These are phyloP conservation scores for Brenthis daphne DNA, from an alignment of 2,888 invertebrate genomes.

Conservation along the genomic window DNA sequence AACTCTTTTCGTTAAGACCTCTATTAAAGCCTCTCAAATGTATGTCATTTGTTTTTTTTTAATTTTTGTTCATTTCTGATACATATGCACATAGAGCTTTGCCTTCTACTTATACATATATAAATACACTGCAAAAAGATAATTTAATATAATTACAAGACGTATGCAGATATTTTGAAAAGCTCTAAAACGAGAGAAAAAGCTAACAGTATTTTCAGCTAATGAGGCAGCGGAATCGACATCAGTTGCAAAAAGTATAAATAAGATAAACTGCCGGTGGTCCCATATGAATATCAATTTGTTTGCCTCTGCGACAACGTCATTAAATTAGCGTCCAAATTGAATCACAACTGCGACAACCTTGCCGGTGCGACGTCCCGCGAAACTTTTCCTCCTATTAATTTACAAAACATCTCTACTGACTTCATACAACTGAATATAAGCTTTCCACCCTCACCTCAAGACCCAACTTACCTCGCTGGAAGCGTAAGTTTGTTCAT, in stretches of 20 bases:
- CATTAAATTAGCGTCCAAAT: conserved; percentile 82
- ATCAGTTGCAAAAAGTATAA: conserved; percentile 55
- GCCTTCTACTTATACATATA: too few species aligned
- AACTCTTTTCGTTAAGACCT: too few species aligned
- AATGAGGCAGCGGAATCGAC: conserved; percentile 48
- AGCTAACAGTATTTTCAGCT: conserved; percentile 42
- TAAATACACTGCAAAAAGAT: too few species aligned
- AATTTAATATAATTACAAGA: not conserved
- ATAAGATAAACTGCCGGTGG: conserved; percentile 66
- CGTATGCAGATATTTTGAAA: not conserved
- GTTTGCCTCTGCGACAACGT: conserved; percentile 76
- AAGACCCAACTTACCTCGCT: conserved; percentile 63
- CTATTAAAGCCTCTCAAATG: too few species aligned
- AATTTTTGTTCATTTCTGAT: too few species aligned
- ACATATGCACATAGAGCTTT: too few species aligned
- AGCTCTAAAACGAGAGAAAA: conserved; percentile 22
- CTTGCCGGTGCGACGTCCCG: conserved; percentile 76
- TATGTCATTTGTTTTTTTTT: too few species aligned
- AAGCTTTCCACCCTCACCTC: conserved; percentile 50
- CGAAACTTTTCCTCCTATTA: conserved; percentile 82
- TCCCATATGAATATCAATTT: conserved; percentile 83
- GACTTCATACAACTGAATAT: conserved; percentile 53
- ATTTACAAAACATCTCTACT: conserved; percentile 78
- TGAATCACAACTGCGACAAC: conserved; percentile 82
- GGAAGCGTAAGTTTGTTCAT: conserved; percentile 75